Conservation (phyloP, 92 coral and sea anemone species). For the Umimayanthus chanpuru region DNA sequence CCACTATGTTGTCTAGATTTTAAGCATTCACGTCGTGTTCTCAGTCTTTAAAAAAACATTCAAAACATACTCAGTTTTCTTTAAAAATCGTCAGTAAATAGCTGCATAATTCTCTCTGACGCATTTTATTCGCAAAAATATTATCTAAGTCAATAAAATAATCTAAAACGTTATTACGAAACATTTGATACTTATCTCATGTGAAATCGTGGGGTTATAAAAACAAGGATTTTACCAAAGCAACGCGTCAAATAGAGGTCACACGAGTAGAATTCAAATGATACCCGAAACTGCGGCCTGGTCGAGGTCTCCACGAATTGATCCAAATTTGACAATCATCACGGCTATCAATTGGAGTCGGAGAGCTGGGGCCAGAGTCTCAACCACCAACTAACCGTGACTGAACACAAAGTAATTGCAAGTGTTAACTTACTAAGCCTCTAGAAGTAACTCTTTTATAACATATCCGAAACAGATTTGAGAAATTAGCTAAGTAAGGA, state of each 20-base stretch:
- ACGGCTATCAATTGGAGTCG: neutral
- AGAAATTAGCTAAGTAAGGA: neutral
- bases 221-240: neutral
- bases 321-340: neutral
- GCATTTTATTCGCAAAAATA: neutral
- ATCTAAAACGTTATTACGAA: neutral
- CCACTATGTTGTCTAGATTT: neutral
- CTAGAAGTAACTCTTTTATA: no score
- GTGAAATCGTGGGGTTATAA: neutral
- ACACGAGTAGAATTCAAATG: neutral
- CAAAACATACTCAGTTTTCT: neutral
- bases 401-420: neutral
- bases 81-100: neutral
- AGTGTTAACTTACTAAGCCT: neutral
- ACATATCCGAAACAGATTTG: neutral
- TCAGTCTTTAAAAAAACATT: no score
- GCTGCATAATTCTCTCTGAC: neutral
- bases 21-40: neutral
- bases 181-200: neutral
- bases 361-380: neutral
- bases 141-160: neutral
- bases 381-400: neutral
- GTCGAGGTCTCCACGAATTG: neutral
- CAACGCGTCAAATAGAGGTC: neutral
- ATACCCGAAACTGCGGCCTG: neutral